Evolutionary conservation across 2,888 invertebrate species (phyloP).

Genomic region (Hoplodrina ambigua): DNA sequence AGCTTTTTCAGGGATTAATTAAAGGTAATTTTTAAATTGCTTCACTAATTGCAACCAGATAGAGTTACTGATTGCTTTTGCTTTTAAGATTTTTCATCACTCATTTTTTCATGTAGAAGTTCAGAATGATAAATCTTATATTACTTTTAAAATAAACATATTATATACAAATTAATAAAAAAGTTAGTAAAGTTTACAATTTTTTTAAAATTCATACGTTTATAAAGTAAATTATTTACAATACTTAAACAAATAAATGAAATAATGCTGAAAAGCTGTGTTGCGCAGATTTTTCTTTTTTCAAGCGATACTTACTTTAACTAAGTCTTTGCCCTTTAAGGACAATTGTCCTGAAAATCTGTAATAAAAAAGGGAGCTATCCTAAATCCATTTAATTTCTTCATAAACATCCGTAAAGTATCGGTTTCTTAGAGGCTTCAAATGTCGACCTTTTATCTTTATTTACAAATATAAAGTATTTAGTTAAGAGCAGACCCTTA

Average conservation of each 20-base stretch:
- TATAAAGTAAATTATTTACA: no score
- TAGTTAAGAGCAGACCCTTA: slow-evolving; percentile 16
- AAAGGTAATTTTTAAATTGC: slow-evolving; percentile 36
- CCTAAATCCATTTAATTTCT: slow-evolving; percentile 11
- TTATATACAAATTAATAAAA: no score
- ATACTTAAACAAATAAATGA: no score
- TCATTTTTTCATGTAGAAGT: background rate
- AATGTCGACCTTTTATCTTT: slow-evolving; percentile 29
- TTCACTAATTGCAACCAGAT: slow-evolving; percentile 37
- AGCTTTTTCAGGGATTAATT: slow-evolving; percentile 40
- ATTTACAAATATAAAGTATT: slow-evolving; percentile 53
- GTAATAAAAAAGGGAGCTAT: no score
- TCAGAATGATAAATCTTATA: no score
- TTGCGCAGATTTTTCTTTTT: no score
- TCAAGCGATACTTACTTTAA: no score
- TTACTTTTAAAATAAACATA: no score
- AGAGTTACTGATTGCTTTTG: slow-evolving; percentile 29
- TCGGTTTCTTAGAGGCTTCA: slow-evolving; percentile 3
- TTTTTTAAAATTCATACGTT: no score
- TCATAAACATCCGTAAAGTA: slow-evolving; percentile 4
- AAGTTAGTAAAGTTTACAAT: no score
- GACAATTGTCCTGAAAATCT: background rate
- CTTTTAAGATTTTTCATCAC: background rate
- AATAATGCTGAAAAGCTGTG: no score
- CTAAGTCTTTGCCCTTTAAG: background rate